Evolutionary conservation across 2,113 vertebrate genomes (phyloP), one percentile per base, ranked within the genome.

Genomic region (Ailurus styani): DNA sequence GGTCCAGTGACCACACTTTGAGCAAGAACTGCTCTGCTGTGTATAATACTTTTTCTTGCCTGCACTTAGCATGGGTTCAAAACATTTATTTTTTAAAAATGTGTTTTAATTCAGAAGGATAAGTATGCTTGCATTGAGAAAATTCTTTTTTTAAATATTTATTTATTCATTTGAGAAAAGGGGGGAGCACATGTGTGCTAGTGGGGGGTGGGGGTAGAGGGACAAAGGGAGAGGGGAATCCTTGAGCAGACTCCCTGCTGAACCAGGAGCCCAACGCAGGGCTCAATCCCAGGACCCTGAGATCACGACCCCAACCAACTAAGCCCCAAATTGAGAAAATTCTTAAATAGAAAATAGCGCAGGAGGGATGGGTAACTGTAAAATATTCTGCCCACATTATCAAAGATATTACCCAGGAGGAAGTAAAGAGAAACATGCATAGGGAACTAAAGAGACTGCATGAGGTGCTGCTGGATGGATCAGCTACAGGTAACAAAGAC

Each of bases 291-390:
- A 64, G 31, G 62, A 66, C 62, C 62, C 62, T 66, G 62, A 34
- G 62, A 66, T 34, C 62, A 66, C 15, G 62, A 4, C 62, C 62
- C 34, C 34, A 68, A 37, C 66, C n/a, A 68, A 37, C 34, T 68
- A 34, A 68, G 34, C 34, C 20, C 66, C 0, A 11, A 12, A 7
- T 0, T 77, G 52, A 93, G 25, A 87, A 89, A 96, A 34, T 87
- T 34, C 45, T 86, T 82, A 96, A 95, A 83, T 40, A 85, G 62
- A 72, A 91, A 95, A 94, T 92, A 72, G 50, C 34, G 87, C 66
- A 87, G 29, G 29, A 90, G n/a, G 12, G 13, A 70, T 40, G 18
- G 17, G 1, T 88, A 68, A 68, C 9, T 82, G 37, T 77, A 93
- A 91, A 96, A 86, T 25, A 82, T n/a, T 55, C 31, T 89, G 31